These are phyloP conservation scores for Gallinago solitaria DNA, from an alignment of 2,797 vertebrate genomes.

Conservation along the genomic window DNA sequence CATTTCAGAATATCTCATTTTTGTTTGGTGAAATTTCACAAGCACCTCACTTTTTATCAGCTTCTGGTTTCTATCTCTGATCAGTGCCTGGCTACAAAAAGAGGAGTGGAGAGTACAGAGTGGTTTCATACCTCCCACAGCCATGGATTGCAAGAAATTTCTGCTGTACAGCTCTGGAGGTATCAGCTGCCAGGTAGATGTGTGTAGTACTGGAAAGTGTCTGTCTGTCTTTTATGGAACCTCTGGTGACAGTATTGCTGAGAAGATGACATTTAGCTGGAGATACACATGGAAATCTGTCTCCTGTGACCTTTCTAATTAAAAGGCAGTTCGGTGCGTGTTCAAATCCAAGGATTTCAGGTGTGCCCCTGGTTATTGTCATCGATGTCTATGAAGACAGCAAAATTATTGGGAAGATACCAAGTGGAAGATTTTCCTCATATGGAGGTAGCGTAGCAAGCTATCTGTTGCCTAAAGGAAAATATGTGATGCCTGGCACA, in stretches of 20 bases:
- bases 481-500: neutral
- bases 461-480: neutral
- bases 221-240: neutral
- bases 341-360: conserved; percentile 11
- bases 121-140: neutral
- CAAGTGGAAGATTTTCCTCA: neutral
- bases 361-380: neutral
- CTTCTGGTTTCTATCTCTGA: neutral
- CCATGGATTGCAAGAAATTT: neutral
- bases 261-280: neutral
- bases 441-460: fast-evolving
- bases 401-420: neutral
- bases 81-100: neutral
- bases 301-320: neutral
- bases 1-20: neutral
- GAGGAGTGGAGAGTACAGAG: neutral
- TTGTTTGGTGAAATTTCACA: neutral
- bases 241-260: neutral
- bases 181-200: neutral
- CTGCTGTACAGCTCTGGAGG: neutral
- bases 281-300: neutral
- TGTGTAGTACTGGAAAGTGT: neutral
- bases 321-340: neutral
- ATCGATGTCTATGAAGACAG: neutral
- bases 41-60: neutral